phyloP scores from a whole-genome alignment of 2,113 vertebrate species.

The Zosterops lateralis region DNA sequence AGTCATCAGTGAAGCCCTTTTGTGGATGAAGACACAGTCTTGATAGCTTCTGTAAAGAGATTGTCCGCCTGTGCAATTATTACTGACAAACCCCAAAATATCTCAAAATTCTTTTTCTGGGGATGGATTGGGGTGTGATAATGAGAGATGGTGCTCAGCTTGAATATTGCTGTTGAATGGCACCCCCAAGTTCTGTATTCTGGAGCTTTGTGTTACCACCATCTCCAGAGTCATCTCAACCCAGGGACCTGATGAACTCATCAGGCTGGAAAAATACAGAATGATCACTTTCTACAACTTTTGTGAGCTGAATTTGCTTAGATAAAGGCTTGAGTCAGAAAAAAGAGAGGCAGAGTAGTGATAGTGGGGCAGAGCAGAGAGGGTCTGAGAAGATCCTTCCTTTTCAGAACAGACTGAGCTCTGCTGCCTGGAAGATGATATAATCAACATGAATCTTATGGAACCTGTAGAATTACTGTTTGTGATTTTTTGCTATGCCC shows the following conservation, averaged over 20 bases:
- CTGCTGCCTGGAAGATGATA: neutral
- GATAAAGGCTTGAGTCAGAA: neutral
- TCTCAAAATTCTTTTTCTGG: fast-evolving
- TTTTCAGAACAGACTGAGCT: neutral
- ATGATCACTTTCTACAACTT: neutral
- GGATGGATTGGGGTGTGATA: fast-evolving
- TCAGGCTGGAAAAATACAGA: neutral
- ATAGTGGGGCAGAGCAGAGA: fast-evolving
- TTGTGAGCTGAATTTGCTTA: neutral
- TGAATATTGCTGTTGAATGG: neutral
- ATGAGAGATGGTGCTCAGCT: neutral
- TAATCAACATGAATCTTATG: neutral
- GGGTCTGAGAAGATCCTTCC: neutral
- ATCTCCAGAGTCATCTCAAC: fast-evolving
- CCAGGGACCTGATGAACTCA: neutral
- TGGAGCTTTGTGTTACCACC: fast-evolving
- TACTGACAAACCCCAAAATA: no score
- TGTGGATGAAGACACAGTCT: neutral
- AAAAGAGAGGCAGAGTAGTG: neutral
- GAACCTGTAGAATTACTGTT: neutral
- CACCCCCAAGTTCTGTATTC: fast-evolving
- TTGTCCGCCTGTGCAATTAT: neutral
- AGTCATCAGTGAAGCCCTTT: neutral
- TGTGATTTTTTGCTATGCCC: fast-evolving
- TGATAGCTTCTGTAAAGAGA: neutral